Evolutionary conservation across 2,113 vertebrate species (phyloP).

Genomic region (Anser brachyrhynchus): DNA sequence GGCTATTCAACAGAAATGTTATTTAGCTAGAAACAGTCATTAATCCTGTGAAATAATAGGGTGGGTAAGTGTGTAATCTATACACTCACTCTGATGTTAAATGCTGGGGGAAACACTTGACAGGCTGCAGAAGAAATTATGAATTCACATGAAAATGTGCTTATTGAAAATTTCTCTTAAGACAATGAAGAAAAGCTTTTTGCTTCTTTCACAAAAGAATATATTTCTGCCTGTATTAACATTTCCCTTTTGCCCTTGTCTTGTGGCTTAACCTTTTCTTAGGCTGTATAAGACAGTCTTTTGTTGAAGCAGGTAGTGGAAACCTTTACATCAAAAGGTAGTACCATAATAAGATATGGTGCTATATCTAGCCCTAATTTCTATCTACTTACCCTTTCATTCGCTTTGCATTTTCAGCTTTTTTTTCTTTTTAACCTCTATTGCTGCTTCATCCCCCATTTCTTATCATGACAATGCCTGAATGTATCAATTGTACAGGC

Average conservation of each 20-base stretch:
- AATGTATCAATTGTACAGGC: neutral
- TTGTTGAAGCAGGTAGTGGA: slow-evolving; percentile 13
- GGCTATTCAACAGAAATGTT: neutral
- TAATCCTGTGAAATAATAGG: neutral
- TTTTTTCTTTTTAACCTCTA: neutral
- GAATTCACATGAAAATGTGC: neutral
- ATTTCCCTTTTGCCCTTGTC: neutral
- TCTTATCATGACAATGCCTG: neutral
- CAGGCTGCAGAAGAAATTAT: neutral
- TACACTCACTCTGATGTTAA: neutral
- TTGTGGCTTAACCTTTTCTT: slow-evolving; percentile 30
- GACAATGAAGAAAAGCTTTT: slow-evolving; percentile 28
- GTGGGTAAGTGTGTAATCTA: neutral
- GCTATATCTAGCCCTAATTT: neutral
- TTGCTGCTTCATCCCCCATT: neutral
- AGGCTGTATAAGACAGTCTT: neutral
- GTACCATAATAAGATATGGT: neutral
- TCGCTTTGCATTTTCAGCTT: neutral
- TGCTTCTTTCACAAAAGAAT: neutral
- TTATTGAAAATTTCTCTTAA: neutral
- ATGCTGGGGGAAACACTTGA: neutral
- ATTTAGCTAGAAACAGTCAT: neutral
- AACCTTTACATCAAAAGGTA: slow-evolving; percentile 15
- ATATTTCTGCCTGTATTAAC: neutral
- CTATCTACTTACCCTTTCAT: neutral